Percentiles rank a stretch among this genome's conserved stretches.
Conservation (phyloP, 2,113 vertebrate genomes). For the Labeo catla region DNA sequence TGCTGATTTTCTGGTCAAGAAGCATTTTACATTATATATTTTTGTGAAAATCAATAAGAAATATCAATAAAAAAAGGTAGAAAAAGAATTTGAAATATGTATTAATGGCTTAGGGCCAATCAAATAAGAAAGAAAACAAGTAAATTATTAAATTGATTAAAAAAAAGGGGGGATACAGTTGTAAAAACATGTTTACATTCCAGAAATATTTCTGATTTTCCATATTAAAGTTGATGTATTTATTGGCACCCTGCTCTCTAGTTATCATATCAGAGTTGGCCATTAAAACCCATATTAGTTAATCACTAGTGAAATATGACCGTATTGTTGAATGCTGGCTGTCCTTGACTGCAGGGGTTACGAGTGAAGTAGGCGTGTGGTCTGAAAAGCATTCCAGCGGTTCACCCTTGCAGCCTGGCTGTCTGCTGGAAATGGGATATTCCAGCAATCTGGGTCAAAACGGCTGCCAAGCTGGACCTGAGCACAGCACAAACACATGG, state of each 20-base stretch:
- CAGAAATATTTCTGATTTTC: background rate
- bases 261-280: background rate
- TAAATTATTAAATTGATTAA: background rate
- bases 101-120: background rate
- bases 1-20: background rate
- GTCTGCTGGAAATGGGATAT: constrained; percentile 64
- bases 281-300: background rate
- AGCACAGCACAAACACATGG: constrained; percentile 26
- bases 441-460: constrained; percentile 36
- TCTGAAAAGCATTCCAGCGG: constrained; percentile 66
- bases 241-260: background rate
- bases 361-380: constrained; percentile 40
- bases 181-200: background rate
- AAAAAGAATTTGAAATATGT: background rate
- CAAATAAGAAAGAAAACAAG: too few relatives aligned
- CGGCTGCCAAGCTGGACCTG: constrained; percentile 46
- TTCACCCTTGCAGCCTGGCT: constrained; percentile 61
- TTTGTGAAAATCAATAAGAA: background rate
- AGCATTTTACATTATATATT: background rate
- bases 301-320: background rate
- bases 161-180: background rate
- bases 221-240: background rate
- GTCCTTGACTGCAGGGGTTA: constrained; percentile 31
- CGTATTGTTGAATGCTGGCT: background rate
- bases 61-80: too few relatives aligned